Evolutionary conservation across 2,888 invertebrate species (phyloP), one percentile per base, ranked within the genome.

Genomic region (Steinernema hermaphroditum): DNA sequence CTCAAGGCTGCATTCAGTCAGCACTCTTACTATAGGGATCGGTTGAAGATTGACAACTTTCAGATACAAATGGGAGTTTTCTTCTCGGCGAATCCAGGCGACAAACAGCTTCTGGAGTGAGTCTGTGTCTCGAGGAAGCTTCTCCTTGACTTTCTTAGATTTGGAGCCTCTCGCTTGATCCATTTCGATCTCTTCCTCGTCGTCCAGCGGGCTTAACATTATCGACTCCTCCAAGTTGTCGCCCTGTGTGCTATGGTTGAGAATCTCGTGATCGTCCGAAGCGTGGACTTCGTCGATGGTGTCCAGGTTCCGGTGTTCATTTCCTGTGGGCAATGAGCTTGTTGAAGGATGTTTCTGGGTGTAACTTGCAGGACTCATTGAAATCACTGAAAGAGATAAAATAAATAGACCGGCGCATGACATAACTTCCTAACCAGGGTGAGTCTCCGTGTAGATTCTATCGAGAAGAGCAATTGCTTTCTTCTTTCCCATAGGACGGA

Each of bases 401-500:
- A n/a, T n/a, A n/a, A n/a, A n/a, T n/a, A n/a, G n/a, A n/a, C n/a
- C n/a, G n/a, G n/a, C n/a, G n/a, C n/a, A n/a, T n/a, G n/a, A n/a
- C n/a, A n/a, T n/a, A n/a, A n/a, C n/a, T n/a, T n/a, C n/a, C n/a
- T n/a, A n/a, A 76, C 76, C 72, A 19, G 84, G 85, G 76, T 85
- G 85, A 0, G 81, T 73, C 8, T 74, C 76, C 6, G 81, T 78
- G 73, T 82, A 85, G 22, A 83, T 83, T 68, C 75, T 73, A 6
- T 71, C 76, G 9, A 85, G 77, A 54, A 77, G 74, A 37, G 75
- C 76, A 14, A 85, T 76, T 50, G 82, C 84, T 50, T 74, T 74
- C 68, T 82, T 82, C 54, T 77, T 72, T 2, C 82, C 83, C 79
- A 80, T 79, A 14, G 83, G 83, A 1, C 82, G 77, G 57, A 81